Conservation (phyloP, 2,888 invertebrate species). For the Mimumesa dahlbomi region DNA sequence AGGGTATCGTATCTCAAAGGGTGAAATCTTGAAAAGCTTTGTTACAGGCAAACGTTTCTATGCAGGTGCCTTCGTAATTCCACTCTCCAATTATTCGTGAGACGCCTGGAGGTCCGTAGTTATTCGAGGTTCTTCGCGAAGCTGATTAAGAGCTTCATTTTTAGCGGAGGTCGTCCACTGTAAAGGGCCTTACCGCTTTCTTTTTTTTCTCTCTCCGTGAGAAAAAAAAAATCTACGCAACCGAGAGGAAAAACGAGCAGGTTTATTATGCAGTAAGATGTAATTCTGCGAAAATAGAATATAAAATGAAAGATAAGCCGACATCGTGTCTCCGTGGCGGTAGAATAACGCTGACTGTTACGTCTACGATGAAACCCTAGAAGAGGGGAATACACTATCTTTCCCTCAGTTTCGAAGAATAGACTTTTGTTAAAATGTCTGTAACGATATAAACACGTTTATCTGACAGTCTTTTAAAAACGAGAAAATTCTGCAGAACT, state of each 20-base stretch:
- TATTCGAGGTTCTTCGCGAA: constrained; percentile 37
- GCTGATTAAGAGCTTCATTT: constrained; percentile 59
- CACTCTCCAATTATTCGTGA: constrained; percentile 52
- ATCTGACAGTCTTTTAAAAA: no score
- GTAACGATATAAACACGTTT: no score
- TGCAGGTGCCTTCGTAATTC: constrained; percentile 45
- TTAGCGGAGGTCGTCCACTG: constrained; percentile 29
- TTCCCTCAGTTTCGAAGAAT: background rate
- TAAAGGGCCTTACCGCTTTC: constrained; percentile 14
- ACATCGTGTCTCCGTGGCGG: background rate
- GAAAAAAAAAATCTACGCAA: constrained; percentile 4
- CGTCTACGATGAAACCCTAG: constrained; percentile 27
- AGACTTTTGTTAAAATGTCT: background rate
- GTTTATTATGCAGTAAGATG: constrained; percentile 46
- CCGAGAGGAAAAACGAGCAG: constrained; percentile 5
- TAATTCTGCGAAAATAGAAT: constrained; percentile 36
- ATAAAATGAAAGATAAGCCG: constrained; percentile 30
- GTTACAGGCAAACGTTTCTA: constrained; percentile 41
- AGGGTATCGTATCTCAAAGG: constrained; percentile 33
- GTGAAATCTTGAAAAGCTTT: constrained; percentile 44
- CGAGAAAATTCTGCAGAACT: no score
- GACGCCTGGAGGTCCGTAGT: constrained; percentile 20
- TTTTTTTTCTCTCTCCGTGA: background rate
- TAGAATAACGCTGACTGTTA: constrained; percentile 12
- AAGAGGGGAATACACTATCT: constrained; percentile 1